A percentile compares a stretch with the other conserved stretches of the same genome.
These are phyloP conservation scores for Kuschelorhynchus macadamiae DNA, from an alignment of 2,888 invertebrate species.

Conservation along the genomic window DNA sequence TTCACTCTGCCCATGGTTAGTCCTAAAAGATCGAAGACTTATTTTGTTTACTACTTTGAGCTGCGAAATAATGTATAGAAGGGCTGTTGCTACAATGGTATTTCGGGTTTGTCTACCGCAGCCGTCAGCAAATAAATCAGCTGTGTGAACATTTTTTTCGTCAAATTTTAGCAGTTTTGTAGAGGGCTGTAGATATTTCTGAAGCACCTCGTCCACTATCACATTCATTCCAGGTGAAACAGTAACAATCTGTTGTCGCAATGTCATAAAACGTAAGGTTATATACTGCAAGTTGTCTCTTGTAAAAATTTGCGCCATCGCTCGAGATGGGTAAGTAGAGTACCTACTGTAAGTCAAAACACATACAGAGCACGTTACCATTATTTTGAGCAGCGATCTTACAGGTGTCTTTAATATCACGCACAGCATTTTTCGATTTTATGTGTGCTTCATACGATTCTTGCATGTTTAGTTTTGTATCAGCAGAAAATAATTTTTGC, in stretches of 20 bases:
- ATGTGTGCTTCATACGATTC: constrained; percentile 13
- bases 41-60: no score
- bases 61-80: constrained; percentile 19
- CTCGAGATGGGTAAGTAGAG: constrained; percentile 15
- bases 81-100: constrained; percentile 6
- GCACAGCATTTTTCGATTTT: constrained; percentile 18
- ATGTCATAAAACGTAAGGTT: constrained; percentile 14
- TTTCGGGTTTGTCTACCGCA: constrained; percentile 10
- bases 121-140: constrained; percentile 12
- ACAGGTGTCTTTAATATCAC: background rate
- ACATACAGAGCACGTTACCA: constrained; percentile 6
- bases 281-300: constrained; percentile 12
- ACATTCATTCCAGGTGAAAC: constrained; percentile 14
- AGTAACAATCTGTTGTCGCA: no score
- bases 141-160: background rate
- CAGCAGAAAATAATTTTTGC: constrained; percentile 15
- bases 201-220: constrained; percentile 7
- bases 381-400: constrained; percentile 11
- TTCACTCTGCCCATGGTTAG: constrained; percentile 34
- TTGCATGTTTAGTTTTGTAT: background rate
- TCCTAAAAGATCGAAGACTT: constrained; percentile 17
- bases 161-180: constrained; percentile 10
- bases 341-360: constrained; percentile 41
- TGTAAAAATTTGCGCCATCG: constrained; percentile 7
- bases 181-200: constrained; percentile 13